These are phyloP conservation scores for Sinonovacula constricta DNA, from an alignment of 1,140 invertebrate species.

Conservation along the genomic window DNA sequence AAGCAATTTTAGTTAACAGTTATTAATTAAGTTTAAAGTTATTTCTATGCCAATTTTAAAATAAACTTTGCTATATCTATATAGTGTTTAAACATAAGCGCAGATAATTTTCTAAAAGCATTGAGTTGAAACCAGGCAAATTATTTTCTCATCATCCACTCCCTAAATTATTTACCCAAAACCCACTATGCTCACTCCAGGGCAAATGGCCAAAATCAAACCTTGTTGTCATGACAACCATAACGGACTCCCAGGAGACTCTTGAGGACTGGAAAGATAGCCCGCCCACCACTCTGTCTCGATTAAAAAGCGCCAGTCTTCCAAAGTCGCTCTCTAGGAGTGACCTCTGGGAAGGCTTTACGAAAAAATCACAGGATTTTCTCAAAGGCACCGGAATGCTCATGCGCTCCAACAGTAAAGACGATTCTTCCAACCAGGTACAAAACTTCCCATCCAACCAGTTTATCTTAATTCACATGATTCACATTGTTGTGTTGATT, in stretches of 20 bases:
- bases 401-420: slow-evolving; percentile 66
- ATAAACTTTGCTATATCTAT: too few relatives aligned
- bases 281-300: slow-evolving; percentile 51
- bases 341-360: slow-evolving; percentile 73
- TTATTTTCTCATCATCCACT: too few relatives aligned
- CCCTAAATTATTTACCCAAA: too few relatives aligned
- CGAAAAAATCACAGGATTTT: slow-evolving; percentile 73
- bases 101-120: too few relatives aligned
- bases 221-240: slow-evolving; percentile 55
- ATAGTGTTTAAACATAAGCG: too few relatives aligned
- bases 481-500: too few relatives aligned
- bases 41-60: too few relatives aligned
- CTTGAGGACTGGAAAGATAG: slow-evolving; percentile 71
- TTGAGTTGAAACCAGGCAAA: too few relatives aligned
- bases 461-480: too few relatives aligned
- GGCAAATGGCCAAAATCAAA: slow-evolving; percentile 68
- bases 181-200: slow-evolving; percentile 63
- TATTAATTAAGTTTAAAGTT: too few relatives aligned
- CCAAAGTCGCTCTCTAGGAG: slow-evolving; percentile 65
- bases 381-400: slow-evolving; percentile 71
- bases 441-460: too few relatives aligned
- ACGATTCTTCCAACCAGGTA: slow-evolving; percentile 67
- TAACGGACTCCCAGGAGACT: slow-evolving; percentile 71
- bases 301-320: slow-evolving; percentile 72
- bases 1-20: too few relatives aligned